A percentile compares a stretch with the other conserved stretches of the same genome.
phyloP scores from a whole-genome alignment of 2,888 invertebrate genomes.

The Epinotia nisella region DNA sequence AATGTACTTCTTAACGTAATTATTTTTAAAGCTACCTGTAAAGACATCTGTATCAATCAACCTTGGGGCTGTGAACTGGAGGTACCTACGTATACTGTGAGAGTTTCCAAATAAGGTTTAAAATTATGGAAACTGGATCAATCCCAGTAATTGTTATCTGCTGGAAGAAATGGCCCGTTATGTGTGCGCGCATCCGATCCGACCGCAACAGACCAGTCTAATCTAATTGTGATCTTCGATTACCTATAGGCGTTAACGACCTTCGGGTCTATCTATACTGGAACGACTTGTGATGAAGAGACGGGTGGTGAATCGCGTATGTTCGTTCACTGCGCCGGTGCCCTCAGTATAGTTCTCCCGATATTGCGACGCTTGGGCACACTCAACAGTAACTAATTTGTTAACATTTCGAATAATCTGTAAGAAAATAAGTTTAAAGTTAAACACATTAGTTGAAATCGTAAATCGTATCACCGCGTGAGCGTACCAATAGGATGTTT shows the following conservation, averaged over 20 bases:
- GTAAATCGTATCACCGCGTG: not conserved
- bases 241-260: not conserved
- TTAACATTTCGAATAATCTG: constrained; percentile 6
- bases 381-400: not conserved
- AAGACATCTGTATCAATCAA: not conserved
- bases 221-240: not conserved
- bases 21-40: too few species aligned
- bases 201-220: not conserved
- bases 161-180: constrained; percentile 39
- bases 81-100: not conserved
- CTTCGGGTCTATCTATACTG: not conserved
- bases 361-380: not conserved
- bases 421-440: not conserved
- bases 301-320: not conserved
- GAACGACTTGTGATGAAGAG: not conserved
- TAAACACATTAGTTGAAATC: not conserved
- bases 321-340: constrained; percentile 31
- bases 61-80: not conserved
- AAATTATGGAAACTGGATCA: constrained; percentile 33
- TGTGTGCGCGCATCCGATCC: constrained; percentile 36
- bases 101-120: not conserved
- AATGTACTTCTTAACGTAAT: too few species aligned
- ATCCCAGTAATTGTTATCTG: constrained; percentile 39
- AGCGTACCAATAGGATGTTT: too few species aligned
- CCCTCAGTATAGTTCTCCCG: not conserved